Percentiles rank a stretch among this genome's conserved stretches.
These are phyloP conservation scores for Zoanthus sociatus DNA, from an alignment of 92 coral and sea anemone genomes.

Conservation along the genomic window DNA sequence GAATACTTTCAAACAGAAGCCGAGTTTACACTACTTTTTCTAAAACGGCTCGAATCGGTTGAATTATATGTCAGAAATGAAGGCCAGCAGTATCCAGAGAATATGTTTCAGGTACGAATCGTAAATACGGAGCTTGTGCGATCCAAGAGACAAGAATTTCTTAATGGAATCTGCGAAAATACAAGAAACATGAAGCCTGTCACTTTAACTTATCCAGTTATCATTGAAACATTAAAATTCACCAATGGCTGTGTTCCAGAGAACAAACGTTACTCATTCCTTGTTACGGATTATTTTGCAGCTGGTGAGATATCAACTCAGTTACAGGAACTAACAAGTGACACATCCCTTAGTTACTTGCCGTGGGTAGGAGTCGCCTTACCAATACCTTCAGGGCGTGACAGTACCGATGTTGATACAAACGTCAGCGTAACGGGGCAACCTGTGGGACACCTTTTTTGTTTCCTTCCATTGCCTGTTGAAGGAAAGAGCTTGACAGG, in stretches of 20 bases:
- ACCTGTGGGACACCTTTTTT: conserved; percentile 76
- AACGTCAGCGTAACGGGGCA: background rate
- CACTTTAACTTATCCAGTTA: conserved; percentile 55
- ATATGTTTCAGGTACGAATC: conserved; percentile 75
- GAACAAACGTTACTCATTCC: conserved; percentile 42
- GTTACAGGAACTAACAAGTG: conserved; percentile 54
- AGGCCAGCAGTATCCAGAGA: conserved; percentile 17
- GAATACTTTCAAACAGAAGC: conserved; percentile 75
- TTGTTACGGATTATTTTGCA: conserved; percentile 68
- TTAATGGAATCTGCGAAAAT: conserved; percentile 28
- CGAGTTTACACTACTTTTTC: conserved; percentile 71
- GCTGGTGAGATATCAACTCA: conserved; percentile 53
- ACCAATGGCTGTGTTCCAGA: background rate
- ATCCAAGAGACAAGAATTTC: conserved; percentile 67
- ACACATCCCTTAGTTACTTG: conserved; percentile 68
- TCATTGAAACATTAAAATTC: conserved; percentile 51
- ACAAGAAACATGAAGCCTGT: background rate
- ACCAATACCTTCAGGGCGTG: conserved; percentile 54
- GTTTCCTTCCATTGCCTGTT: conserved; percentile 78
- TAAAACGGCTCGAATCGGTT: conserved; percentile 72
- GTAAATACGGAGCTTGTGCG: conserved; percentile 67
- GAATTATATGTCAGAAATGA: conserved; percentile 66
- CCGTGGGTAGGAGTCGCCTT: conserved; percentile 91
- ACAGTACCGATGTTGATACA: background rate
- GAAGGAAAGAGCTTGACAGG: conserved; percentile 80